phyloP scores from a whole-genome alignment of 1,140 invertebrate species.

The Zophobas morio region DNA sequence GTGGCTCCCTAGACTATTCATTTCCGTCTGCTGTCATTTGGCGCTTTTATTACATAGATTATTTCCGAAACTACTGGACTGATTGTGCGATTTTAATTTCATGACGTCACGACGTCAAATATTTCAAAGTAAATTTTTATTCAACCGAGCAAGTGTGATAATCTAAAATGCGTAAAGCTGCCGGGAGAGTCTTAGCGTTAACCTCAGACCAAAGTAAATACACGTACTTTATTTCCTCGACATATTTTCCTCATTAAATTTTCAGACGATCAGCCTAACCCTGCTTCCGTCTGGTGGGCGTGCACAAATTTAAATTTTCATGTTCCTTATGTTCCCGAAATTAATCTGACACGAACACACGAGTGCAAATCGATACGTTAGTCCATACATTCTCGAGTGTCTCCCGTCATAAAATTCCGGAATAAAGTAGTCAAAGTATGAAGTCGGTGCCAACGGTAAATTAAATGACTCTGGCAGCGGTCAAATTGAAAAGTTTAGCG shows the following conservation, averaged over 20 bases:
- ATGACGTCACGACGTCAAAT: too few relatives aligned
- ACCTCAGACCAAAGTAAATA: too few relatives aligned
- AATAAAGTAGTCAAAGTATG: constrained; percentile 42
- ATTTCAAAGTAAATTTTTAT: too few relatives aligned
- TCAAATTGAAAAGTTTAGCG: constrained; percentile 46
- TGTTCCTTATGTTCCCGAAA: constrained; percentile 35
- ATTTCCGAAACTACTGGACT: too few relatives aligned
- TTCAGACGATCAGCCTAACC: constrained; percentile 8
- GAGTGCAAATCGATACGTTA: constrained; percentile 35
- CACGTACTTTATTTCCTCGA: too few relatives aligned
- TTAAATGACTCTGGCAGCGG: constrained; percentile 41
- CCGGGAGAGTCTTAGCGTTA: too few relatives aligned
- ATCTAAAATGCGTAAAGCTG: too few relatives aligned
- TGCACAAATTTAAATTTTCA: constrained; percentile 23
- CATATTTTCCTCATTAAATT: constrained; percentile 25
- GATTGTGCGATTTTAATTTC: too few relatives aligned
- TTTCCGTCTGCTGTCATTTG: too few relatives aligned
- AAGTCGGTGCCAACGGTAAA: constrained; percentile 39
- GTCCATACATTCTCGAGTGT: constrained; percentile 38
- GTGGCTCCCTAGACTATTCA: too few relatives aligned
- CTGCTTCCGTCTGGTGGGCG: neutral
- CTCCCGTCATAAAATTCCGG: constrained; percentile 36
- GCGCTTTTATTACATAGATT: too few relatives aligned
- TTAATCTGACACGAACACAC: constrained; percentile 30
- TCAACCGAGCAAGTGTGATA: too few relatives aligned